phyloP scores from a whole-genome alignment of 1,140 invertebrate species.

The Drosophila kurseongensis region DNA sequence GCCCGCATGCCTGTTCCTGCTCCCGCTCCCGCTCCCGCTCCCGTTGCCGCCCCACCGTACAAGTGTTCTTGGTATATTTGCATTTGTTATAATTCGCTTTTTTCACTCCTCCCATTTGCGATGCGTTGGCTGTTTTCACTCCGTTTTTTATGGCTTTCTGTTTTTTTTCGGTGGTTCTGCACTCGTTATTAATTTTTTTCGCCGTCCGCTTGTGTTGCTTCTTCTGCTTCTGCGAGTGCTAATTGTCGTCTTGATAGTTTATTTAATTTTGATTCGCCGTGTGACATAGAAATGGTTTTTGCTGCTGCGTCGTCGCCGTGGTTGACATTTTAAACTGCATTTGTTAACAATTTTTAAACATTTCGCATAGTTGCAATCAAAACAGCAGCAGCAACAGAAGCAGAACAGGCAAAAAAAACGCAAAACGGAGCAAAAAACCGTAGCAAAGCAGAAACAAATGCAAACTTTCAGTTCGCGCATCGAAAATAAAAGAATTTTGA shows the following conservation, averaged over 20 bases:
- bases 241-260: slow-evolving; percentile 57
- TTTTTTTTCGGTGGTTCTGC: slow-evolving; percentile 44
- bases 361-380: slow-evolving; percentile 58
- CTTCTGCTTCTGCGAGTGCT: slow-evolving; percentile 16
- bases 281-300: slow-evolving; percentile 71
- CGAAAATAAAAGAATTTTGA: slow-evolving; percentile 13
- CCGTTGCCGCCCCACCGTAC: slow-evolving; percentile 29
- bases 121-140: slow-evolving; percentile 78
- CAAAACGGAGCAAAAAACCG: slow-evolving; percentile 13
- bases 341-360: slow-evolving; percentile 80
- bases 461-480: slow-evolving; percentile 25
- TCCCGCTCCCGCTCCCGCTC: background rate
- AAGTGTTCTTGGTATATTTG: slow-evolving; percentile 59
- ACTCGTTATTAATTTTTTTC: slow-evolving; percentile 47
- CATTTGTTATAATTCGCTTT: slow-evolving; percentile 43
- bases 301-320: slow-evolving; percentile 65
- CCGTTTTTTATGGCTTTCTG: slow-evolving; percentile 19
- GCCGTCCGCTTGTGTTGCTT: slow-evolving; percentile 9
- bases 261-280: slow-evolving; percentile 47
- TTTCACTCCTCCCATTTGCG: slow-evolving; percentile 39
- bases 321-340: slow-evolving; percentile 80
- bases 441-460: slow-evolving; percentile 50
- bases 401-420: slow-evolving; percentile 12
- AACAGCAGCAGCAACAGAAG: slow-evolving; percentile 11
- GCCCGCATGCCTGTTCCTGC: background rate